Evolutionary conservation across 2,888 invertebrate species (phyloP).

Genomic region (Augiades crinisus): DNA sequence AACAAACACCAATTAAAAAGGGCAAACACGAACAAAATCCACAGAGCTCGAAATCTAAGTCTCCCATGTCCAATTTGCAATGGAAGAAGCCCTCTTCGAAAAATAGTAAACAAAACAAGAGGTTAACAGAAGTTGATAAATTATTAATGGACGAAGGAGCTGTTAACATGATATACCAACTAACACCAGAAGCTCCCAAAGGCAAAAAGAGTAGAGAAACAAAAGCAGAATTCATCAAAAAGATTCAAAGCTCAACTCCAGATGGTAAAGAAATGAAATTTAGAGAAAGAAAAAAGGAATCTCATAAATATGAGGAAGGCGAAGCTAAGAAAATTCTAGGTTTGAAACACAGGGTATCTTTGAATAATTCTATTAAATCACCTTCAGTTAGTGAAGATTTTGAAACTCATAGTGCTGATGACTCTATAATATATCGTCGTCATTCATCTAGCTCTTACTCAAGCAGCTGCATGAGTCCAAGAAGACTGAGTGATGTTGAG

Average conservation of each 20-base stretch:
- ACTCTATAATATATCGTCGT: conserved; percentile 89
- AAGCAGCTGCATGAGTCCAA: conserved; percentile 84
- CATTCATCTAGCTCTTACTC: conserved; percentile 93
- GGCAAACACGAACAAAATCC: conserved; percentile 46
- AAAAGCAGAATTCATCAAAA: conserved; percentile 83
- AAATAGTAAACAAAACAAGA: conserved; percentile 76
- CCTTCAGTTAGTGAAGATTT: conserved; percentile 83
- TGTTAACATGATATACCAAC: conserved; percentile 91
- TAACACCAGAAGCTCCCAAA: conserved; percentile 82
- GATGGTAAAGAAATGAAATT: conserved; percentile 72
- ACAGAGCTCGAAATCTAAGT: conserved; percentile 56
- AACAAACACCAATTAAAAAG: conserved; percentile 50
- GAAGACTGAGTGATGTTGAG: conserved; percentile 80
- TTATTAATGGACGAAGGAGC: conserved; percentile 93
- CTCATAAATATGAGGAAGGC: conserved; percentile 52
- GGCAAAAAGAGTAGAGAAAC: conserved; percentile 75
- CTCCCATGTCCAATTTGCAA: conserved; percentile 59
- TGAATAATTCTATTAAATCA: conserved; percentile 69
- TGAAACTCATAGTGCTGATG: conserved; percentile 85
- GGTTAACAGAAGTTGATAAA: conserved; percentile 87
- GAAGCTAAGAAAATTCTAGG: conserved; percentile 60
- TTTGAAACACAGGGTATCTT: conserved; percentile 60
- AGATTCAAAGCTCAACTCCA: conserved; percentile 76
- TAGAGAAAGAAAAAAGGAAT: conserved; percentile 75
- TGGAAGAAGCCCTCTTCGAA: conserved; percentile 75